Base-by-base conservation (phyloP, 2,888 invertebrate species). In the Agonopterix arenella region DNA sequence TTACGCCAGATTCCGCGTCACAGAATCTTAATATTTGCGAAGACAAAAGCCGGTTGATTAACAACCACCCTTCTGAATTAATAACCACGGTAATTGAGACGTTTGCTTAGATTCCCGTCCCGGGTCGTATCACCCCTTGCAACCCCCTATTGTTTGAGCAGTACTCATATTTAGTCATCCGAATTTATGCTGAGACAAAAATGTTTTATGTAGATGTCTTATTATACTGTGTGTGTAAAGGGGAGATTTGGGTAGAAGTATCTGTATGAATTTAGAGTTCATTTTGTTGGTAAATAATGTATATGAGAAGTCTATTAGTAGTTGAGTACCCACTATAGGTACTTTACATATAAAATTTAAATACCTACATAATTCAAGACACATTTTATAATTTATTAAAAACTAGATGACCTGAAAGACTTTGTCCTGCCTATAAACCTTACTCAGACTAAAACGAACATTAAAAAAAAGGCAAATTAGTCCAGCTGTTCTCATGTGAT, bases 11-110 rank as follows among this genome's bases (percentile, higher is more conserved):
- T 28, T 28, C 50, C 53, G 48, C 40, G 45, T 52, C 52, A 49
- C 51, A 46, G 49, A 51, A 11, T 50, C 53, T 55, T 53, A 28
- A 58, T 66, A 62, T 72, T 69, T 68, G 64, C 61, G 57, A 58
- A 73, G 70, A 76, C 75, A 73, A 71, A 69, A 56, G 28, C 58
- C 54, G 57, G 59, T 58, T 66, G 72, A 73, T 72, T 72, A 74
- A 69, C 65, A 67, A 76, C 64, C 63, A 61, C 71, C 76, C 77
- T 68, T 69, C 75, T 73, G 78, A 79, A 78, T 86, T 86, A 88
- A 85, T 85, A 85, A 85, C 67, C 61, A 61, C 67, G 62, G 88
- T 88, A 88, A 88, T 88, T 86, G 88, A 88, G 88, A 86, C 84
- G 83, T 86, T 86, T 84, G 83, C 76, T 57, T 65, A 70, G 69